A percentile compares a stretch with the other conserved stretches of the same genome.
Conservation (phyloP, 1,140 invertebrate genomes). For the Lanistes nyassanus region DNA sequence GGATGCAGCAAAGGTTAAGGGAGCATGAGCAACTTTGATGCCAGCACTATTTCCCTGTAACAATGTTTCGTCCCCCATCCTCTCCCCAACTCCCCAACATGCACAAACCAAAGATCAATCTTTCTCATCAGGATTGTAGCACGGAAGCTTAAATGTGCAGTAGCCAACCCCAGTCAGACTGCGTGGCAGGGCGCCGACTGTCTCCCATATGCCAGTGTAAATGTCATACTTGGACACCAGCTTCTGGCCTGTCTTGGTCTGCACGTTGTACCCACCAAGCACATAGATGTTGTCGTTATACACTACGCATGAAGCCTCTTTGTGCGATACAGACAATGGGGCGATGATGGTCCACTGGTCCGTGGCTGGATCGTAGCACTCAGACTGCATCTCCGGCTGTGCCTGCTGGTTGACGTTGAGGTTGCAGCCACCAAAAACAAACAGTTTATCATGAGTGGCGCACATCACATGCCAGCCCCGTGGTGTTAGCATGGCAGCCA, state of each 20-base stretch:
- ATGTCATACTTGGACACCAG: slow-evolving; percentile 65
- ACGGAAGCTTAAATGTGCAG: slow-evolving; percentile 63
- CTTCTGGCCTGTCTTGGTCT: slow-evolving; percentile 67
- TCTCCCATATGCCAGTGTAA: slow-evolving; percentile 65
- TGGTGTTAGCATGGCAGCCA: slow-evolving; percentile 65
- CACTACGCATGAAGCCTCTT: slow-evolving; percentile 66
- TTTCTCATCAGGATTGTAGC: slow-evolving; percentile 56
- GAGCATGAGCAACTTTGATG: no score
- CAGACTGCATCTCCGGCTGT: slow-evolving; percentile 76
- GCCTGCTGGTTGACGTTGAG: slow-evolving; percentile 76
- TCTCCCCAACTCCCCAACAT: no score
- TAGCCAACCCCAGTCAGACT: slow-evolving; percentile 66
- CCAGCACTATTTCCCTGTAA: no score
- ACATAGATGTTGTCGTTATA: slow-evolving; percentile 66
- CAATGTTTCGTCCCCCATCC: neutral
- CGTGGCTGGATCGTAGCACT: slow-evolving; percentile 74
- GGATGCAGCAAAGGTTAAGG: no score
- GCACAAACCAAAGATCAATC: slow-evolving; percentile 33
- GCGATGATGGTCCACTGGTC: slow-evolving; percentile 77
- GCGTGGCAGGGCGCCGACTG: slow-evolving; percentile 63
- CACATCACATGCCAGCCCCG: slow-evolving; percentile 69
- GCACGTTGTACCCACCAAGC: slow-evolving; percentile 67
- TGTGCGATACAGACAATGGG: slow-evolving; percentile 71
- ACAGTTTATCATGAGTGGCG: slow-evolving; percentile 75
- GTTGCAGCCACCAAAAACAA: slow-evolving; percentile 78